phyloP scores from a whole-genome alignment of 1,140 invertebrate species.

The Campodea augens region DNA sequence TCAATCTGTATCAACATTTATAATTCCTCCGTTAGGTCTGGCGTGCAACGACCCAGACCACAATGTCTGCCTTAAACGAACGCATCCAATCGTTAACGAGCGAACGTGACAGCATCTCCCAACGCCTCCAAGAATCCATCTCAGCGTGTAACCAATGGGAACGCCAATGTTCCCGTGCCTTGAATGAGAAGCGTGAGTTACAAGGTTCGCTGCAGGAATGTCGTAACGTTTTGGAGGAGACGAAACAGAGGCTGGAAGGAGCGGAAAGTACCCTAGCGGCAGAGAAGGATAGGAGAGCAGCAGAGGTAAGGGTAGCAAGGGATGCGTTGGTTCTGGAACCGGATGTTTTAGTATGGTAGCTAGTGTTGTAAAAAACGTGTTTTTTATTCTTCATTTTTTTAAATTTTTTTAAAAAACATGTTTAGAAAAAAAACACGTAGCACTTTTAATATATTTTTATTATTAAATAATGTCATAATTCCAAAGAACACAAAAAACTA shows the following conservation, averaged over 20 bases:
- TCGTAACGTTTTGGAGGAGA: slow-evolving; percentile 41
- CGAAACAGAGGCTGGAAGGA: slow-evolving; percentile 29
- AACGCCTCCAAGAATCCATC: slow-evolving; percentile 48
- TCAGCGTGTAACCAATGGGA: slow-evolving; percentile 34
- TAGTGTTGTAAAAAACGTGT: too few relatives aligned
- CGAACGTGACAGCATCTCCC: slow-evolving; percentile 44
- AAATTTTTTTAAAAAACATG: too few relatives aligned
- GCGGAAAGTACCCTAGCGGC: slow-evolving; percentile 36
- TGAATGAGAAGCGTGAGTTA: slow-evolving; percentile 54
- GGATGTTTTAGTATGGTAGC: too few relatives aligned
- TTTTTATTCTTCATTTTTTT: too few relatives aligned
- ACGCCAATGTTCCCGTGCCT: slow-evolving; percentile 42
- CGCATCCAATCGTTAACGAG: slow-evolving; percentile 44
- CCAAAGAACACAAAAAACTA: too few relatives aligned
- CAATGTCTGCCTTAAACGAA: too few relatives aligned
- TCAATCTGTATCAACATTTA: too few relatives aligned
- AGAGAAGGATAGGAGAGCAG: slow-evolving; percentile 33
- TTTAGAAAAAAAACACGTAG: too few relatives aligned
- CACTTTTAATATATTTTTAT: too few relatives aligned
- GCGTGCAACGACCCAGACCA: too few relatives aligned
- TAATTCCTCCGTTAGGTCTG: too few relatives aligned
- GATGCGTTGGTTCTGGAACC: neutral
- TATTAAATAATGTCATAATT: too few relatives aligned
- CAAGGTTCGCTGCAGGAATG: slow-evolving; percentile 41
- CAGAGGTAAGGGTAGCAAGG: slow-evolving; percentile 26